These are phyloP conservation scores for Ostrea edulis DNA, from an alignment of 1,140 invertebrate genomes.

Conservation along the genomic window DNA sequence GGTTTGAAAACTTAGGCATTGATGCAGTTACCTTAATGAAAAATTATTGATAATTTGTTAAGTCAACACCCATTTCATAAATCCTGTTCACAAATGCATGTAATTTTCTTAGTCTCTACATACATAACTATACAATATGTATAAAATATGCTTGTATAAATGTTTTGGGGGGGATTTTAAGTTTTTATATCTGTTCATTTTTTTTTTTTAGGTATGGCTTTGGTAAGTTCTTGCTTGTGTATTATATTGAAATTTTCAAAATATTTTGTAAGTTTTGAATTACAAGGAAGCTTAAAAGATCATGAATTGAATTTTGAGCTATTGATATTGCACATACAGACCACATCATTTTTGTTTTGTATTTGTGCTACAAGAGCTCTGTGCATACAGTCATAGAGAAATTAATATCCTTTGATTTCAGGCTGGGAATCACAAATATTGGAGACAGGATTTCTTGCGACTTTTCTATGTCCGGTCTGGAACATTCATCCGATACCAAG, in stretches of 20 bases:
- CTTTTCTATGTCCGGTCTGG: slow-evolving; percentile 78
- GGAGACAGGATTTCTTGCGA: slow-evolving; percentile 80
- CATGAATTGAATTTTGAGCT: not conserved
- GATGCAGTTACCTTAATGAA: too few species aligned
- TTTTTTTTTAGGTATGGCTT: not conserved
- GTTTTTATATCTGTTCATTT: not conserved
- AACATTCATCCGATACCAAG: slow-evolving; percentile 73
- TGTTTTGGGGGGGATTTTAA: slow-evolving; percentile 8
- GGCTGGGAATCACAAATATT: slow-evolving; percentile 81
- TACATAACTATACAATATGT: too few species aligned
- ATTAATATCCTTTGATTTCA: slow-evolving; percentile 42
- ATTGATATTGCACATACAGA: not conserved
- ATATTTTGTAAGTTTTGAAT: too few species aligned
- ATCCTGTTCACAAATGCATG: too few species aligned
- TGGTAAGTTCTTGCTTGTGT: not conserved
- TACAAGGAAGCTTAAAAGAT: too few species aligned
- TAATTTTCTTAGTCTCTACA: too few species aligned
- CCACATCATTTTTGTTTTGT: not conserved
- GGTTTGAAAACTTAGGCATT: too few species aligned
- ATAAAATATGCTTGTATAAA: not conserved
- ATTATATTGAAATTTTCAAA: not conserved
- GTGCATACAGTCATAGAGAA: not conserved
- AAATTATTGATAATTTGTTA: too few species aligned
- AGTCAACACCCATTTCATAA: too few species aligned
- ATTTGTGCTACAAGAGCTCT: not conserved